phyloP scores from a whole-genome alignment of 2,797 vertebrate species.

The Manis javanica region DNA sequence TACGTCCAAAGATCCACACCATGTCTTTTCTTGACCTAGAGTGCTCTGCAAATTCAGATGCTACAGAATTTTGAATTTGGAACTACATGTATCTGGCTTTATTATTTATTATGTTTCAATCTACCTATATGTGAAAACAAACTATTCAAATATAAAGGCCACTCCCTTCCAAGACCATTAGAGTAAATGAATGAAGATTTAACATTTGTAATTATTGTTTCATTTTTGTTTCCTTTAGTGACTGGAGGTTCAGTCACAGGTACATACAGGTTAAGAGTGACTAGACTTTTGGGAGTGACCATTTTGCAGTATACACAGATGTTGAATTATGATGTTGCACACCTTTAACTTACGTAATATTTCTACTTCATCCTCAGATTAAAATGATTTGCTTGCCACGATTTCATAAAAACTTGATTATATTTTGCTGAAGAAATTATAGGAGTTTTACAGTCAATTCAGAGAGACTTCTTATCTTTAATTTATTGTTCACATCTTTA shows the following conservation, averaged over 20 bases:
- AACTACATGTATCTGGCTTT: background rate
- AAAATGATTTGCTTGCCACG: conserved; percentile 17
- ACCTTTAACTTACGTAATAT: background rate
- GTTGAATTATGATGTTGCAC: background rate
- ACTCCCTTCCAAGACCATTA: background rate
- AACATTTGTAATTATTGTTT: background rate
- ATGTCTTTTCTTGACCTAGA: background rate
- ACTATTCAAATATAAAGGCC: background rate
- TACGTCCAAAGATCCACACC: background rate
- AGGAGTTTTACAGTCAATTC: background rate
- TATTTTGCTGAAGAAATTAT: conserved; percentile 42
- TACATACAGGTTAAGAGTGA: background rate
- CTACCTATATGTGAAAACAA: background rate
- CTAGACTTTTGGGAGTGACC: background rate
- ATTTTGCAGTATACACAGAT: background rate
- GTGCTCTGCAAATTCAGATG: background rate
- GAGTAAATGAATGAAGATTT: background rate
- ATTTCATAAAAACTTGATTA: conserved; percentile 7
- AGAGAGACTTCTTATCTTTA: conserved; percentile 15
- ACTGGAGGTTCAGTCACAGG: background rate
- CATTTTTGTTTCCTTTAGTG: background rate
- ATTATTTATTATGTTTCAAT: background rate
- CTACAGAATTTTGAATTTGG: background rate
- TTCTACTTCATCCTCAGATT: background rate
- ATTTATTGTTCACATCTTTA: conserved; percentile 35